Conservation (phyloP, 2,113 vertebrate genomes). For the Himantopus leucocephalus region DNA sequence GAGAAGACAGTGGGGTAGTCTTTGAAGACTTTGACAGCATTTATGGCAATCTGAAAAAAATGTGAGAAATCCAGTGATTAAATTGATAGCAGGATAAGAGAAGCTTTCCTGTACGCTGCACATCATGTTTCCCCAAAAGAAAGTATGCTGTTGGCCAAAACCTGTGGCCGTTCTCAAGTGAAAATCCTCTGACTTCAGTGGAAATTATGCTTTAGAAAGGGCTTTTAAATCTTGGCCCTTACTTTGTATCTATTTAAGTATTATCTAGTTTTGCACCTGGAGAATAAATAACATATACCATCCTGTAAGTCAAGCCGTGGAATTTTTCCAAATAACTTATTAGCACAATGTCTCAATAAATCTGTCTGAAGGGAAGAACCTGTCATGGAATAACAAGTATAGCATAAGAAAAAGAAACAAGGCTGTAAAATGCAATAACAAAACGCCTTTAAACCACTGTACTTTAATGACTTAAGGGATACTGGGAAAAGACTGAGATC, state of each 20-base stretch:
- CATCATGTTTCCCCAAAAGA: background rate
- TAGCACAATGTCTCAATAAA: slow-evolving; percentile 17
- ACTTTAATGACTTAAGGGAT: background rate
- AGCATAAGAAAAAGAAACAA: background rate
- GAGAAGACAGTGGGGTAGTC: background rate
- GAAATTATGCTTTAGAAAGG: background rate
- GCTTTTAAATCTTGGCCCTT: background rate
- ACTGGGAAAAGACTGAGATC: background rate
- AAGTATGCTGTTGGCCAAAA: background rate
- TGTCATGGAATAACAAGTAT: background rate
- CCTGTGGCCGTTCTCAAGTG: background rate
- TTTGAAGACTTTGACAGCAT: background rate
- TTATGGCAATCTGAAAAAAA: background rate
- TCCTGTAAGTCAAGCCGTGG: background rate
- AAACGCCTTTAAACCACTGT: background rate
- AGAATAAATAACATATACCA: slow-evolving; percentile 18
- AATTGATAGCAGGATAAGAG: background rate
- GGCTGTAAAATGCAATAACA: background rate
- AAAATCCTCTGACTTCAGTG: background rate
- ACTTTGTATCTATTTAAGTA: background rate
- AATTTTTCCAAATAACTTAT: slow-evolving; percentile 17
- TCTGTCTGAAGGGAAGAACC: slow-evolving; percentile 25
- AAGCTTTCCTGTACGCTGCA: background rate
- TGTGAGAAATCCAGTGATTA: background rate
- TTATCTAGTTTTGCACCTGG: slow-evolving; percentile 37